phyloP scores from a whole-genome alignment of 1,140 invertebrate species.

The Hirudo medicinalis region DNA sequence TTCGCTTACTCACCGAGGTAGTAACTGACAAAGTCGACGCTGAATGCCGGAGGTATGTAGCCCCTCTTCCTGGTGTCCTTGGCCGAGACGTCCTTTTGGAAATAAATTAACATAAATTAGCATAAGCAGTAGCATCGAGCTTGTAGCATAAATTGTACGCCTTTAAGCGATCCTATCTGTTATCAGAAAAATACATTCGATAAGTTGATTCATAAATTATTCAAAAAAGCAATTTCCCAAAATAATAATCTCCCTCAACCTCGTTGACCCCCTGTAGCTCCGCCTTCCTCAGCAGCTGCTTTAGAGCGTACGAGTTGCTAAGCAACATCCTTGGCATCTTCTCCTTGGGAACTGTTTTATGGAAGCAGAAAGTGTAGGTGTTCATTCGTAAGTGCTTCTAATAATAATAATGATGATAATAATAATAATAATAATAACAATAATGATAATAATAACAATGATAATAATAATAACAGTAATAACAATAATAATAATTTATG shows the following conservation, averaged over 20 bases:
- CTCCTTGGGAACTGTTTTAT: slow-evolving; percentile 64
- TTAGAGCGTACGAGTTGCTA: slow-evolving; percentile 74
- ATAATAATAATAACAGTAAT: not conserved
- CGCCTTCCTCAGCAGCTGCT: slow-evolving; percentile 67
- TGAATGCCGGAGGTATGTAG: slow-evolving; percentile 78
- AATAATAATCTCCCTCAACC: slow-evolving; percentile 24
- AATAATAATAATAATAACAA: not conserved
- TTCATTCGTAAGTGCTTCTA: no score
- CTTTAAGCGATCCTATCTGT: no score
- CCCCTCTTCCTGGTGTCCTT: slow-evolving; percentile 73
- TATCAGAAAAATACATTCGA: no score
- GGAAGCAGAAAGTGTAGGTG: not conserved
- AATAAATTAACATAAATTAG: no score
- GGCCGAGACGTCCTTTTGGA: not conserved
- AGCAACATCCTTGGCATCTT: slow-evolving; percentile 80
- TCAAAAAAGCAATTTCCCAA: no score
- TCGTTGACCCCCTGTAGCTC: slow-evolving; percentile 70
- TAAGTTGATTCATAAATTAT: no score
- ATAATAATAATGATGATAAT: not conserved
- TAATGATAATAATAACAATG: slow-evolving; percentile 5
- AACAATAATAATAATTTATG: not conserved
- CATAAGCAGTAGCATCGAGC: no score
- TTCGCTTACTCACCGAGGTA: slow-evolving; percentile 55
- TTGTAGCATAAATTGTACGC: no score
- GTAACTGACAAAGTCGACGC: slow-evolving; percentile 84